These are phyloP conservation scores for Myrmecophaga tridactyla DNA, from an alignment of 2,113 vertebrate species.

Conservation along the genomic window DNA sequence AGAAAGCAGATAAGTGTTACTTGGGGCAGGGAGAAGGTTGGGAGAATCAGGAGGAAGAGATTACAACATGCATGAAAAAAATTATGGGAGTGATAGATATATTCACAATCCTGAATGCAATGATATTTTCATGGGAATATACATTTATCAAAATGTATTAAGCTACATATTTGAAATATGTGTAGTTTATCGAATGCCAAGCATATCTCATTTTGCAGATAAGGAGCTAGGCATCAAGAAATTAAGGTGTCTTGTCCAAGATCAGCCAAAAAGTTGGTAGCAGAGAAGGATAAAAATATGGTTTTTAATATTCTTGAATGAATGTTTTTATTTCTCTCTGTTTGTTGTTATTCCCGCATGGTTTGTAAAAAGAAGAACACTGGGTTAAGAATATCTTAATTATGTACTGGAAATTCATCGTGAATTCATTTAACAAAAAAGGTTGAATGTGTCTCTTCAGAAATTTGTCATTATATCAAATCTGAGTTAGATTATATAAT, in stretches of 20 bases:
- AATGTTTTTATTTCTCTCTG: background rate
- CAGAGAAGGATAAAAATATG: background rate
- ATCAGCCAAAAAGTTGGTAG: background rate
- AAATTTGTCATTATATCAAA: background rate
- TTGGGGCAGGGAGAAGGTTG: background rate
- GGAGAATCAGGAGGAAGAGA: background rate
- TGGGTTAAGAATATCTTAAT: background rate
- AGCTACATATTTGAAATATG: background rate
- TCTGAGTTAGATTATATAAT: background rate
- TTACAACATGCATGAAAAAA: background rate
- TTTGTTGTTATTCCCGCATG: background rate
- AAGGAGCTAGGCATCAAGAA: background rate
- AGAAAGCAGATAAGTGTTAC: background rate
- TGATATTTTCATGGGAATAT: background rate
- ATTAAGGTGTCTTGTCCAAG: background rate
- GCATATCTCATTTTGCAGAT: background rate
- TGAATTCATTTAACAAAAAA: conserved; percentile 15
- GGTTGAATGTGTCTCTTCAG: background rate
- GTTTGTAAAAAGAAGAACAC: background rate
- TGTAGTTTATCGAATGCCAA: background rate
- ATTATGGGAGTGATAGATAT: background rate
- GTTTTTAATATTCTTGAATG: background rate
- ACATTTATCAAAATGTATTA: background rate
- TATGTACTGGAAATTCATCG: background rate
- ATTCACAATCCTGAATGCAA: background rate